Evolutionary conservation across 30 jellyfish, hydroid and myxozoan species (phyloP).

Genomic region (Sanderia malayensis): DNA sequence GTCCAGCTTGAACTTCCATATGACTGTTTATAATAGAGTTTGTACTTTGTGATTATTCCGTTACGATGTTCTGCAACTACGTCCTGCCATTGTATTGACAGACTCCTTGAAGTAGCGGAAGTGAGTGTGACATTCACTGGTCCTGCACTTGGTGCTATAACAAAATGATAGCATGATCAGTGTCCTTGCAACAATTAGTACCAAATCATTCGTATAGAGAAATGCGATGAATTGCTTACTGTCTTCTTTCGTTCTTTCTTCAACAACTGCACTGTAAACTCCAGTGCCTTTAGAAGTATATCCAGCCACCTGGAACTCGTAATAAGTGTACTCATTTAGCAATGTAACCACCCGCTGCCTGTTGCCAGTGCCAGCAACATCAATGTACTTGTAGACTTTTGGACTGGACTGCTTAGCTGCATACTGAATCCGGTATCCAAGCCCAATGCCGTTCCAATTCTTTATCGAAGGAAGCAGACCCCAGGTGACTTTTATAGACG

Average conservation of each 20-base stretch:
- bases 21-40: conserved; percentile 16
- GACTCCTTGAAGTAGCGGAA: conserved; percentile 21
- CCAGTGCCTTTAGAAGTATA: conserved; percentile 57
- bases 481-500: conserved; percentile 16
- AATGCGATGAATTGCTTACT: no score
- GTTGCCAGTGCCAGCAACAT: conserved; percentile 3
- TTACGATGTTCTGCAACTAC: conserved; percentile 35
- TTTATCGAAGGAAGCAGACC: background rate
- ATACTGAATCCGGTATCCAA: conserved; percentile 25
- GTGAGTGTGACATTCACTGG: conserved; percentile 33
- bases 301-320: conserved; percentile 44
- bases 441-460: conserved; percentile 20
- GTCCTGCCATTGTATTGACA: conserved; percentile 30
- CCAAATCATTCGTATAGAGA: no score
- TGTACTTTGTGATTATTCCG: conserved; percentile 41
- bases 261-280: conserved; percentile 28
- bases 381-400: conserved; percentile 1
- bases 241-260: conserved; percentile 56
- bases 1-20: conserved; percentile 10
- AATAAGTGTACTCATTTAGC: conserved; percentile 18
- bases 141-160: conserved; percentile 20
- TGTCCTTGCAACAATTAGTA: no score
- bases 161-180: no score
- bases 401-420: conserved; percentile 18
- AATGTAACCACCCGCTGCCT: conserved; percentile 6